Base-by-base conservation (phyloP, 2,797 vertebrate species). In the Paedocypris micromegethes region DNA sequence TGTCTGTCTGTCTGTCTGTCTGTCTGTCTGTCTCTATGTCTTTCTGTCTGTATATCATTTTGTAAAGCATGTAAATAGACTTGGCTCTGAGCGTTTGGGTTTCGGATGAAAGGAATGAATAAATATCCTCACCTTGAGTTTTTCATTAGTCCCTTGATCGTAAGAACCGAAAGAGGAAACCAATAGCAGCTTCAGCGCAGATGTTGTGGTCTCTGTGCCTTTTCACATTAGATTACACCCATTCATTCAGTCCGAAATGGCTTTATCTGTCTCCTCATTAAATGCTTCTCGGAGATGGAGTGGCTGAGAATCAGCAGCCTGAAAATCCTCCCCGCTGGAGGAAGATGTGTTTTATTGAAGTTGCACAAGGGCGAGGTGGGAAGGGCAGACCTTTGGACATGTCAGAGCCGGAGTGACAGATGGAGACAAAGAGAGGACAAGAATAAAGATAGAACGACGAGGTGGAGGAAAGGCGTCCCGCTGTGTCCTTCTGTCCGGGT, bases 401-500 rank as follows among this genome's bases (percentile, higher is more conserved):
- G 70, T 67, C 64, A 66, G 46, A 69, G 64, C 57, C 49, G 64
- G 50, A 58, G 52, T 66, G 64, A 66, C 61, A 55, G 63, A 72
- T 64, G 61, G 72, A 71, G 57, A 73, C 68, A 66, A 60, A 74
- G 67, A 66, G 49, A 72, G 53, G 38, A 64, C 56, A 23, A 66
- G 37, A 56, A 60, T 52, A 48, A 71, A 68, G 70, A 55, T 41
- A 8, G 5, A 57, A 49, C 64, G 49, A 68, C 37, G 64, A 58
- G 56, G 67, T 70, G 52, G 57, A 75, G 67, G 63, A 73, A 23
- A 64, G 61, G 58, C 54, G 38, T 70, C 68, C 55, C 65, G 70
- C 71, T 73, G 68, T 58, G 63, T 58, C 66, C 71, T 71, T 72
- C 69, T 72, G 75, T 75, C 70, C 47, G 40, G 57, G 6, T 56